Evolutionary conservation across 1,140 invertebrate species (phyloP), one percentile per base, ranked within the genome.

Genomic region (Sinonovacula constricta): DNA sequence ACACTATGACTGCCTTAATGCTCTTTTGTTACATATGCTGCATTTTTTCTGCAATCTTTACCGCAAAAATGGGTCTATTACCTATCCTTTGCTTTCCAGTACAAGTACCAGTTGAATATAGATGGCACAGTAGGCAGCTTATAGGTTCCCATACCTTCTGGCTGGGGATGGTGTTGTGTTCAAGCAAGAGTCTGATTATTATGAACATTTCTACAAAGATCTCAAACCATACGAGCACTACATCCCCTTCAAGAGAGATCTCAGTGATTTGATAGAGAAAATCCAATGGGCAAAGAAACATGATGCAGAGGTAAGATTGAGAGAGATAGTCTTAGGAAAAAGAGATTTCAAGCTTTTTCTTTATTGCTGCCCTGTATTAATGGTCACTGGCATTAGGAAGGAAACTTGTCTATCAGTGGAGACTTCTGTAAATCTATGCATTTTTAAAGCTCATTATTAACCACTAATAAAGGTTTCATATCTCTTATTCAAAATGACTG

Each of bases 91-190:
- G 59, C 76, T 69, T 89, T 91, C 22, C 92, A 99, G 97, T 97
- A 97, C 86, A 99, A 98, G 92, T 99, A 98, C 92, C 96, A 97
- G 92, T 89, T 99, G 26, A 97, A 95, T 88, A 94, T 99, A 59
- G 98, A 99, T 93, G 98, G 98, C 24, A 97, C 97, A 71, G 98
- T 99, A 26, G n/a, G 97, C 98, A 54, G 96, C 97, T 0, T 99
- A 99, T 92, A 92, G 98, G 83, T 94, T 98, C 72, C 97, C 98
- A 1, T 99, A 97, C 91, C 92, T 99, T 15, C 89, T 99, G 67
- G 95, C 93, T 70, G 97, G 97, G 12, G 95, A 95, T 87, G 94
- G 95, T 26, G 90, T 97, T 51, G 94, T 99, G 14, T 92, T 99
- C 1, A 99, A 99, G 92, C 97, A 98, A 91, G 94, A 97, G 57